Evolutionary conservation across 2,113 vertebrate species (phyloP).

Genomic region (Pluvianellus socialis): DNA sequence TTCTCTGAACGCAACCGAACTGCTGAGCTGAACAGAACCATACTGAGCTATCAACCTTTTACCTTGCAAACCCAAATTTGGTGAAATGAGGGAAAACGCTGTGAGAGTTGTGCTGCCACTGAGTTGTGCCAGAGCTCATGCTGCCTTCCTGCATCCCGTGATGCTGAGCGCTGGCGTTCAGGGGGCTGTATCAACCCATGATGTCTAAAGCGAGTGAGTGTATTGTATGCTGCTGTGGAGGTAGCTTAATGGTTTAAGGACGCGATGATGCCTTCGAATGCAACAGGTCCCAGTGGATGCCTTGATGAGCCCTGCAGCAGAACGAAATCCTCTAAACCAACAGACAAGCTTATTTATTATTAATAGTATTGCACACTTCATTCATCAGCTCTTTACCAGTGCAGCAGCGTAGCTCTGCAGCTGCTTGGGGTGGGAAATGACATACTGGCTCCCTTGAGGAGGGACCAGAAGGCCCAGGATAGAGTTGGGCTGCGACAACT

Average conservation of each 20-base stretch:
- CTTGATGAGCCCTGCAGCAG: neutral
- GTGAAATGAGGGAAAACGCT: neutral
- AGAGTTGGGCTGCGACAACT: neutral
- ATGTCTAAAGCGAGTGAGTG: rapidly evolving
- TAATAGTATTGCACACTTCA: neutral
- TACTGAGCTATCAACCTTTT: neutral
- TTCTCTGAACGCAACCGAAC: neutral
- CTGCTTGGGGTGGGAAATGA: neutral
- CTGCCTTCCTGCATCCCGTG: neutral
- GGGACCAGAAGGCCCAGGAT: neutral
- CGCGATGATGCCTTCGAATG: neutral
- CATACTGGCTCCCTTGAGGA: neutral
- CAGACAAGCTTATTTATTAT: conserved; percentile 31
- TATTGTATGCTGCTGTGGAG: neutral
- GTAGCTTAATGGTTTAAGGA: neutral
- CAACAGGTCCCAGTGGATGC: neutral
- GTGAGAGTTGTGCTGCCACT: neutral
- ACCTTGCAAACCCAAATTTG: neutral
- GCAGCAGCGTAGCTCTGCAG: neutral
- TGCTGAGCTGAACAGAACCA: conserved; percentile 8
- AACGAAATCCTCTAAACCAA: conserved; percentile 30
- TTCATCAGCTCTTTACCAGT: neutral
- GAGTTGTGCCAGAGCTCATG: neutral
- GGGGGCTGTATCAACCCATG: neutral
- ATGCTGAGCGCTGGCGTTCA: neutral